Conservation (phyloP, 2,113 vertebrate genomes). For the Solea senegalensis region DNA sequence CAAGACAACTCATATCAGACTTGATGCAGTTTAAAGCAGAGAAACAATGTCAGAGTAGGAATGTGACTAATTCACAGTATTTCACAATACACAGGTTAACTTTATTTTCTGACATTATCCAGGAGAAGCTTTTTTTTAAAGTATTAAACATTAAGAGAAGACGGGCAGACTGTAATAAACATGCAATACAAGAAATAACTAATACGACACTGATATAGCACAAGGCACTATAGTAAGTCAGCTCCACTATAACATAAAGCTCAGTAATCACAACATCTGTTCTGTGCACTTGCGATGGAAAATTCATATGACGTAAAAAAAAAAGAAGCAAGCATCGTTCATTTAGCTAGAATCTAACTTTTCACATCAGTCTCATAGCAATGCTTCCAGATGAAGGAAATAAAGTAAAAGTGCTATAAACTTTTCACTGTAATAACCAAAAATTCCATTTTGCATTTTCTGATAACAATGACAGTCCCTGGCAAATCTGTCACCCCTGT, state of each 20-base stretch:
- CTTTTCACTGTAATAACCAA: slow-evolving; percentile 35
- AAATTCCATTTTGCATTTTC: slow-evolving; percentile 5
- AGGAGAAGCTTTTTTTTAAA: slow-evolving; percentile 12
- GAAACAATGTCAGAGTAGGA: slow-evolving; percentile 46
- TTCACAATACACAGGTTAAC: slow-evolving; percentile 26
- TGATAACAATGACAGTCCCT: slow-evolving; percentile 29
- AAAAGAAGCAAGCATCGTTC: slow-evolving; percentile 32
- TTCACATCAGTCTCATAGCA: slow-evolving; percentile 39
- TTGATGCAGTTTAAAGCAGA: slow-evolving; percentile 28
- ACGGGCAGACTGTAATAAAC: slow-evolving; percentile 46
- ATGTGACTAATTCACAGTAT: slow-evolving; percentile 68
- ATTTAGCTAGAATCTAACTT: slow-evolving; percentile 42
- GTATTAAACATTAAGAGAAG: slow-evolving; percentile 17
- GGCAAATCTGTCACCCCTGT: slow-evolving; percentile 44
- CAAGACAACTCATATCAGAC: slow-evolving; percentile 19
- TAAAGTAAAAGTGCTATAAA: slow-evolving; percentile 67
- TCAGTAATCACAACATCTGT: slow-evolving; percentile 19
- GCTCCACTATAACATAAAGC: slow-evolving; percentile 46
- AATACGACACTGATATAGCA: slow-evolving; percentile 47
- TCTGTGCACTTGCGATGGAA: slow-evolving; percentile 17
- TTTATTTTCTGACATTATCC: slow-evolving; percentile 19
- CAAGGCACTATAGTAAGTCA: slow-evolving; percentile 46
- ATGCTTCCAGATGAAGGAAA: slow-evolving; percentile 52
- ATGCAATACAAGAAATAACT: slow-evolving; percentile 54
- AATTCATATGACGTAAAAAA: slow-evolving; percentile 15